Evolutionary conservation across 2,797 vertebrate genomes (phyloP), one percentile per base, ranked within the genome.

Genomic region (Chrosomus eos): DNA sequence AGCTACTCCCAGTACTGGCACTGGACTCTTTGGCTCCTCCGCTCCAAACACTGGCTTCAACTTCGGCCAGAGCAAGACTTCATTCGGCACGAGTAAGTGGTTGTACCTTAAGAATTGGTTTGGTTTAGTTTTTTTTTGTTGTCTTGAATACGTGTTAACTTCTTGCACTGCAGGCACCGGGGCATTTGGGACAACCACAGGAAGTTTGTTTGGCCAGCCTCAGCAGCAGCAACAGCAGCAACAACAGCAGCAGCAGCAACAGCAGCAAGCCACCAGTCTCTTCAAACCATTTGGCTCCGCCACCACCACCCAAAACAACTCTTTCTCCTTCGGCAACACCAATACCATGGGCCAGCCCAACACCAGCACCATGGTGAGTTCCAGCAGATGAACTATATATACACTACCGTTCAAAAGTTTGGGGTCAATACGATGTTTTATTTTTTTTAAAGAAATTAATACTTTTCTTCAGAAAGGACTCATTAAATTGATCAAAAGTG

Each of bases 261-360:
- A 70, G 1, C 81, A 78, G 82, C 90, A 87, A 90, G 92, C 38
- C 6, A 91, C 89, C 0, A 98, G 96, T 81, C 95, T 99, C 10
- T 99, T 99, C 81, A 99, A 99, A 84, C 97, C 98, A 0, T 99
- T 99, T 0, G 97, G 96, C 0, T 94, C 96, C 38, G 80, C 96
- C 53, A 97, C 97, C 9, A 96, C 96, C 0, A 96, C 98, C 0
- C 98, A 92, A 77, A 98, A 95, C 92, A 94, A 96, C 0, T 95
- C 96, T 66, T 99, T 99, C 88, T 96, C 96, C 1, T 99, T 99
- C 3, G 97, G 95, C 3, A 97, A 94, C 91, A 96, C 97, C 7
- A 97, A 86, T 90, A 97, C 93, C 28, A 97, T 99, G 95, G 98
- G 96, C 97, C 7, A 97, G 87, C 91, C 62, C 28, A 64, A 64